These are phyloP conservation scores for Stenchaetothrips biformis DNA, from an alignment of 2,888 invertebrate species.

Conservation along the genomic window DNA sequence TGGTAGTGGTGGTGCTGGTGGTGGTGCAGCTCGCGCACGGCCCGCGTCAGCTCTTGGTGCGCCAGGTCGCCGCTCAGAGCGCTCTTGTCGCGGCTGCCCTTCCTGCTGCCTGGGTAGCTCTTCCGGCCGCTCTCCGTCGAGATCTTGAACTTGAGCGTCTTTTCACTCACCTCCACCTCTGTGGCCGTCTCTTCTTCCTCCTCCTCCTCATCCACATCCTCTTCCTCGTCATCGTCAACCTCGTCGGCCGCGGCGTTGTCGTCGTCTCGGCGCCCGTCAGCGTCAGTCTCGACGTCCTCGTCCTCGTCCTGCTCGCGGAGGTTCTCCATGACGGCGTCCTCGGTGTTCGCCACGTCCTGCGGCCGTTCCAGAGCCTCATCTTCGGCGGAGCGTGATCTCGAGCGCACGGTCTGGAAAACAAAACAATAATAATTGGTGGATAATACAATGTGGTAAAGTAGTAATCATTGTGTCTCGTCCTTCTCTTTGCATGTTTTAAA, in stretches of 20 bases:
- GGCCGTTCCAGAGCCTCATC: slow-evolving; percentile 26
- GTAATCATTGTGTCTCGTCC: no score
- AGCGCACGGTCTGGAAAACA: background rate
- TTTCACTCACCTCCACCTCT: slow-evolving; percentile 64
- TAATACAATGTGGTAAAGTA: no score
- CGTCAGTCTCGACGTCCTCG: slow-evolving; percentile 36
- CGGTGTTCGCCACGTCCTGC: background rate
- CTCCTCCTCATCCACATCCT: slow-evolving; percentile 38
- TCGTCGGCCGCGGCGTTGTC: slow-evolving; percentile 43
- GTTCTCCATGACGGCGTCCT: slow-evolving; percentile 20
- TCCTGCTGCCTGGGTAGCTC: slow-evolving; percentile 63
- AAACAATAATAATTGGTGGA: no score
- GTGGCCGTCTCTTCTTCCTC: slow-evolving; percentile 55
- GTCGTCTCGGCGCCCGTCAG: slow-evolving; percentile 37
- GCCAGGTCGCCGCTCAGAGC: slow-evolving; percentile 40
- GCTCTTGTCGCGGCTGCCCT: slow-evolving; percentile 60
- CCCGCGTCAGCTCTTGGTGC: slow-evolving; percentile 36
- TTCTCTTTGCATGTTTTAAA: no score
- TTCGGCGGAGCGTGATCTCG: slow-evolving; percentile 32
- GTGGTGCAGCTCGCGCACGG: slow-evolving; percentile 10
- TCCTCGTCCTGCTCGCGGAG: slow-evolving; percentile 31
- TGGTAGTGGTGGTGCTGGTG: slow-evolving; percentile 22
- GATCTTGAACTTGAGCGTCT: slow-evolving; percentile 69
- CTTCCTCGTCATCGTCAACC: slow-evolving; percentile 21
- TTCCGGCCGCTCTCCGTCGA: slow-evolving; percentile 63